Evolutionary conservation across 2,113 vertebrate genomes (phyloP).

Genomic region (Anarrhichthys ocellatus): DNA sequence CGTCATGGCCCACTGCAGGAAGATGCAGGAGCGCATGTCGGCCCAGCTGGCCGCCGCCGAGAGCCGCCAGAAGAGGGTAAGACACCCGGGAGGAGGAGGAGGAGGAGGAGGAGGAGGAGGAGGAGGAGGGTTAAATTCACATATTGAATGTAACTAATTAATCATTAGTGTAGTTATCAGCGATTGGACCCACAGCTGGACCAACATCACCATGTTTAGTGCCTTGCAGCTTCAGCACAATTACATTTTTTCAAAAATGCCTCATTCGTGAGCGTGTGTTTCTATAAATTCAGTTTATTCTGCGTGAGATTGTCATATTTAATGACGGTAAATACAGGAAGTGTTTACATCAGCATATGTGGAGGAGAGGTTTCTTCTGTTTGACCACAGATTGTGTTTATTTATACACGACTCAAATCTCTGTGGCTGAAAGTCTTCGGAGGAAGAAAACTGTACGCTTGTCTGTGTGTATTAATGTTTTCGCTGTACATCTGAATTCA

Average conservation of each 20-base stretch:
- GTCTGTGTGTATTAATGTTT: conserved; percentile 20
- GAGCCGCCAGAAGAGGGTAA: conserved; percentile 95
- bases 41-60: conserved; percentile 94
- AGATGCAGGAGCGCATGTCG: conserved; percentile 98
- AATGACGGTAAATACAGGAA: conserved; percentile 1
- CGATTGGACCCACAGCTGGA: too few relatives aligned
- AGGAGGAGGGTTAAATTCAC: too few relatives aligned
- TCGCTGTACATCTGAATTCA: background rate
- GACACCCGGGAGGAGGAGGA: background rate
- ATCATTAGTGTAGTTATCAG: too few relatives aligned
- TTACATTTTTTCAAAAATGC: background rate
- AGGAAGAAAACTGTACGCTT: background rate
- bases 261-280: conserved; percentile 1
- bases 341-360: background rate
- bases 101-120: too few relatives aligned
- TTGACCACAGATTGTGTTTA: conserved; percentile 36
- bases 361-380: background rate
- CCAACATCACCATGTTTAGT: background rate
- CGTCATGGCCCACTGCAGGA: conserved; percentile 97
- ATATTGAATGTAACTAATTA: too few relatives aligned
- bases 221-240: background rate
- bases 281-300: background rate
- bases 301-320: background rate
- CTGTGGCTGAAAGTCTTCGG: conserved; percentile 16
- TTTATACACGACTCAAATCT: conserved; percentile 13